Conservation (phyloP, 2,797 vertebrate species). For the Margarornis squamiger region DNA sequence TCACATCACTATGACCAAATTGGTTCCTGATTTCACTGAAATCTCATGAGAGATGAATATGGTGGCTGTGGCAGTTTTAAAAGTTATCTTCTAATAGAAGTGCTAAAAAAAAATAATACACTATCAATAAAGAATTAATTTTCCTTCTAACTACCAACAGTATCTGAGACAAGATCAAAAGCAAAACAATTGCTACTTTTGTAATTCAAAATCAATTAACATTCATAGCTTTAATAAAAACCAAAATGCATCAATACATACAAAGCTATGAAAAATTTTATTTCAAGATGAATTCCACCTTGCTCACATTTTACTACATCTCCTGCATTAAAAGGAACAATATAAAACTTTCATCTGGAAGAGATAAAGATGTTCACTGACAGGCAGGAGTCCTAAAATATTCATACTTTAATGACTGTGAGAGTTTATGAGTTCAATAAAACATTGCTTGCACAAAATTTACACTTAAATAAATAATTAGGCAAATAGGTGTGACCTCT, state of each 20-base stretch:
- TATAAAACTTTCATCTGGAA: neutral
- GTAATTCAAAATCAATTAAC: neutral
- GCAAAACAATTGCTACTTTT: neutral
- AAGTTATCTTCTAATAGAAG: neutral
- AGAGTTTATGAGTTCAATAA: neutral
- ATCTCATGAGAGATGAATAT: neutral
- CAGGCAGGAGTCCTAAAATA: neutral
- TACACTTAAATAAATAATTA: neutral
- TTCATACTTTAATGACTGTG: neutral
- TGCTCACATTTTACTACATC: neutral
- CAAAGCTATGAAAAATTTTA: neutral
- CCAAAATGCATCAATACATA: neutral
- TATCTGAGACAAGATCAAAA: neutral
- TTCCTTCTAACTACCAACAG: neutral
- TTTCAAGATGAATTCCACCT: neutral
- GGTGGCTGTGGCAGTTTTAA: neutral
- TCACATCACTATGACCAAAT: neutral
- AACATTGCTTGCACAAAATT: neutral
- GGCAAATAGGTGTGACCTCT: neutral
- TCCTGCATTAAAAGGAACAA: neutral
- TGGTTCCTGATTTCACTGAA: neutral
- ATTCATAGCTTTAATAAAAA: neutral
- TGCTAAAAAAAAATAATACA: neutral
- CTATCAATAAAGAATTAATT: neutral
- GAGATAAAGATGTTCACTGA: neutral